Evolutionary conservation across 2,888 invertebrate genomes (phyloP), one percentile per base, ranked within the genome.

Genomic region (Xestobium rufovillosum): DNA sequence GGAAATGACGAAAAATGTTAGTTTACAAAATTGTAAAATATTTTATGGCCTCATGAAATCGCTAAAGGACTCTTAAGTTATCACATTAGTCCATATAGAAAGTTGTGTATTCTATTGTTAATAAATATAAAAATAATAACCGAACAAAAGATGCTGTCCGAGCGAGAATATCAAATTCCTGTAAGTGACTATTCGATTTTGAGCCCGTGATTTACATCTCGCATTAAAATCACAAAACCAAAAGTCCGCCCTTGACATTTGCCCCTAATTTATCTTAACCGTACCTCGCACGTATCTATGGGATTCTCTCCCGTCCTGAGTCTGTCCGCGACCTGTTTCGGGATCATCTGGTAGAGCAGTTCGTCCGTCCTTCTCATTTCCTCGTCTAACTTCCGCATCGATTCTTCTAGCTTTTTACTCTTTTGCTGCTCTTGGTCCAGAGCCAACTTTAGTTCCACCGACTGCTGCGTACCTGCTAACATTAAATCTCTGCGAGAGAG

Each of bases 261-360:
- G n/a, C n/a, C n/a, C n/a, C n/a, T n/a, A n/a, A n/a, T n/a, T n/a
- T n/a, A n/a, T n/a, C n/a, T n/a, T n/a, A n/a, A n/a, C n/a, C 50
- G 50, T 60, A 96, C 96, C 78, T 97, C 91, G 61, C 96, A 97
- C 9, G 96, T 96, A 52, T 90, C 91, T 34, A 95, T 91, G 0
- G 96, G 89, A 56, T 88, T 90, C 65, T 90, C 91, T n/a, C 97
- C 97, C 36, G 84, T 83, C 48, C 96, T 69, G 35, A 97, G 71
- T 30, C 94, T 72, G 63, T 95, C 95, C 0, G 96, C 96, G 3
- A 97, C 96, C 60, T 92, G 89, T 62, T 92, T 94, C 16, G 97
- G 97, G 71, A 97, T 95, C 95, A 97, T 96, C 71, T 97, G 96
- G 66, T 97, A 97, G 1, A 97, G 68, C 14, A 97, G 70, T 54